Percentiles rank a stretch among this genome's conserved stretches.
Conservation (phyloP, 2,888 invertebrate species). For the Microchrysa polita region DNA sequence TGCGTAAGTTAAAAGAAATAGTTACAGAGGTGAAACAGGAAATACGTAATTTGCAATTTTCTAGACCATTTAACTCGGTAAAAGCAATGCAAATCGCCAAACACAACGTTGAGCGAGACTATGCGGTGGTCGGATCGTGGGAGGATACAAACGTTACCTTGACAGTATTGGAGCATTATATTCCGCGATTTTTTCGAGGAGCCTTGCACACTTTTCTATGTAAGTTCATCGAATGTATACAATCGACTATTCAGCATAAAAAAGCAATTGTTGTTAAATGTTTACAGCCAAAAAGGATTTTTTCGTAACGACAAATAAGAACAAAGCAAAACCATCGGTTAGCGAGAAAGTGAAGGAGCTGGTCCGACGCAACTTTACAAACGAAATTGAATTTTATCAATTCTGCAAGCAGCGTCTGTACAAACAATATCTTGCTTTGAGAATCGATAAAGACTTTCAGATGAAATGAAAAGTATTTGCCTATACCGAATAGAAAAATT, state of each 20-base stretch:
- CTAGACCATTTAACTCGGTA: slow-evolving; percentile 83
- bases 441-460: slow-evolving; percentile 37
- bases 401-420: slow-evolving; percentile 87
- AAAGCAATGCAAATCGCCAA: slow-evolving; percentile 85
- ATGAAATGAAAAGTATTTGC: not conserved
- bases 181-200: slow-evolving; percentile 84
- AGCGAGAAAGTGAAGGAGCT: slow-evolving; percentile 83
- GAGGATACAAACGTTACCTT: slow-evolving; percentile 88
- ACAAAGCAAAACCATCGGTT: slow-evolving; percentile 85
- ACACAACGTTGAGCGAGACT: slow-evolving; percentile 82
- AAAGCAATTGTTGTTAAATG: not conserved
- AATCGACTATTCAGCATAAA: not conserved
- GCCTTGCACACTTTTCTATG: slow-evolving; percentile 80
- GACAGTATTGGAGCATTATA: slow-evolving; percentile 82
- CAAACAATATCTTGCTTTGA: slow-evolving; percentile 68
- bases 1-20: slow-evolving; percentile 70
- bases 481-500: not conserved
- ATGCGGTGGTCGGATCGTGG: slow-evolving; percentile 86
- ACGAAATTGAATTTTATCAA: slow-evolving; percentile 90
- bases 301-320: slow-evolving; percentile 76
- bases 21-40: not conserved
- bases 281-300: slow-evolving; percentile 55
- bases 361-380: slow-evolving; percentile 84
- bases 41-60: slow-evolving; percentile 52
- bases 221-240: slow-evolving; percentile 63